A percentile compares a stretch with the other conserved stretches of the same genome.
phyloP scores from a whole-genome alignment of 2,797 vertebrate genomes.

The Astyanax mexicanus region DNA sequence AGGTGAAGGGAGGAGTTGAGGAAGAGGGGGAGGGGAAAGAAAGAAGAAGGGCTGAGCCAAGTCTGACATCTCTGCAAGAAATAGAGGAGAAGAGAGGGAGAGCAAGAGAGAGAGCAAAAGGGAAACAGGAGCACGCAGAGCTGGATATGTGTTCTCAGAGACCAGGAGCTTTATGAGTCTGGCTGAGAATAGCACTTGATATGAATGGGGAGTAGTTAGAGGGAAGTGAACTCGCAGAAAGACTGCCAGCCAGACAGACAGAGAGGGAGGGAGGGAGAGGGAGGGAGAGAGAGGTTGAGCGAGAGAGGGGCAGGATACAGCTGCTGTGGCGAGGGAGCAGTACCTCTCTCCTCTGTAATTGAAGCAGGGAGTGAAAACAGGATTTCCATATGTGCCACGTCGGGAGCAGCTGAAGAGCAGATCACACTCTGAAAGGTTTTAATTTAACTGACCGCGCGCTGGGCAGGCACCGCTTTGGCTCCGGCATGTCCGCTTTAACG shows the following conservation, averaged over 20 bases:
- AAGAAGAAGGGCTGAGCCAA: conserved; percentile 69
- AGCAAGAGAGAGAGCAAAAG: conserved; percentile 29
- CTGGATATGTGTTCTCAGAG: conserved; percentile 49
- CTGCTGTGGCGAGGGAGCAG: conserved; percentile 52
- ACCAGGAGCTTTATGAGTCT: conserved; percentile 34
- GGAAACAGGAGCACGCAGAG: conserved; percentile 57
- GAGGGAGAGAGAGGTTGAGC: too few species aligned
- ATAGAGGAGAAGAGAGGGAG: conserved; percentile 31
- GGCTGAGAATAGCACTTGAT: conserved; percentile 1
- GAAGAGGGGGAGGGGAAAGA: too few species aligned
- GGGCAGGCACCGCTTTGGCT: neutral
- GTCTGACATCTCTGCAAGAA: conserved; percentile 69
- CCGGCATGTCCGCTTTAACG: conserved; percentile 9
- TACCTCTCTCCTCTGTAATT: conserved; percentile 43
- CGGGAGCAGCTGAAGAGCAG: conserved; percentile 40
- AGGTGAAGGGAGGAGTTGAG: conserved; percentile 67
- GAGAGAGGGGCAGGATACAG: conserved; percentile 55
- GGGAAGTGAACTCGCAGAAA: conserved; percentile 10
- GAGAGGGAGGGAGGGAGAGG: neutral
- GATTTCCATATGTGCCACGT: conserved; percentile 58
- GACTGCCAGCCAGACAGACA: conserved; percentile 20
- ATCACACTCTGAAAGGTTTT: neutral
- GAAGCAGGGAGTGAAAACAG: conserved; percentile 46
- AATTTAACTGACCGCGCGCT: conserved; percentile 4
- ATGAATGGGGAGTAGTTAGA: conserved; percentile 32